Base-by-base conservation (phyloP, 2,888 invertebrate species). In the Desoria tigrina region DNA sequence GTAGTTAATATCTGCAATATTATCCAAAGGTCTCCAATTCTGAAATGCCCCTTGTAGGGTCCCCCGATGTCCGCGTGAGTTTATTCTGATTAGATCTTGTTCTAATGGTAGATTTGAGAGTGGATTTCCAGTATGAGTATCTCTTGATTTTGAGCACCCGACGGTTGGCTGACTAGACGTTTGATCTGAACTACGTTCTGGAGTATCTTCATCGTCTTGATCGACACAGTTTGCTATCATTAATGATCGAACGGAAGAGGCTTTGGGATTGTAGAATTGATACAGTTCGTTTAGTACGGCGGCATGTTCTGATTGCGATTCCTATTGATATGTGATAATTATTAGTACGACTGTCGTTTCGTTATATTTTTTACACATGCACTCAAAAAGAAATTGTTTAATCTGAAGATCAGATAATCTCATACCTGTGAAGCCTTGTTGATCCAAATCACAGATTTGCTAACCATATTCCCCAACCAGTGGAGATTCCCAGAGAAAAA, bases 401-500 rank as follows among this genome's bases (percentile, higher is more conserved):
- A n/a, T n/a, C n/a, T n/a, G n/a, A n/a, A n/a, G n/a, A n/a, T n/a
- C n/a, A n/a, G n/a, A n/a, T n/a, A n/a, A n/a, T n/a, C n/a, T n/a
- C 4, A 32, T 55, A 69, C 69, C 79, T 91, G 90, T 65, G 87
- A 88, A 2, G 91, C 91, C 81, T 90, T 90, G 80, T 90, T 91
- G 1, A 92, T 81, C 88, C 89, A 90, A 32, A 92, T 81, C 49
- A 88, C 85, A 24, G 90, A 90, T 14, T 86, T 84, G 78, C 87
- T 88, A 21, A 88, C 87, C 74, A 88, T 81, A 79, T 89, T 87
- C 0, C 88, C 89, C 59, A 91, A 80, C 89, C 90, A 90, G 77
- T 87, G 86, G n/a, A 91, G 81, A 78, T 90, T 88, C 1, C 91
- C 92, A 9, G 90, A 90, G 45, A 92, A 81, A 11, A 92, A 82